Percentiles rank a stretch among this genome's conserved stretches.
Conservation (phyloP, 2,797 vertebrate species). For the Notolepis coatsorum region DNA sequence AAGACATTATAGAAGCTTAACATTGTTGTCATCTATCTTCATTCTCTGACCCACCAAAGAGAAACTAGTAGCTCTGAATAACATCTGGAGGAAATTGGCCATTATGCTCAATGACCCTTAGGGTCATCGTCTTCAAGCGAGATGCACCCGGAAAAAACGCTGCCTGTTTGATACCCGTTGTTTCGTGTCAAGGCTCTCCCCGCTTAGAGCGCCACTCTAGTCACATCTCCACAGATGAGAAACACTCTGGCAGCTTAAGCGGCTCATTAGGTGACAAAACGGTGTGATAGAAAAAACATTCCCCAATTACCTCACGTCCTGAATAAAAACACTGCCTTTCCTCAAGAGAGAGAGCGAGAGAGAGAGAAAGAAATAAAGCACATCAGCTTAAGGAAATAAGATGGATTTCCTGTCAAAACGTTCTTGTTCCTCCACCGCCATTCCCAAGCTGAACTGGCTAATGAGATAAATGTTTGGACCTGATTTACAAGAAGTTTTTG, state of each 20-base stretch:
- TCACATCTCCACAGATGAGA: not conserved
- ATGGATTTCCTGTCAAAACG: conserved; percentile 20
- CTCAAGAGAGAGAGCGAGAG: not conserved
- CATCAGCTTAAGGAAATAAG: conserved; percentile 20
- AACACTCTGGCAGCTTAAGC: not conserved
- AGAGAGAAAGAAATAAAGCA: not conserved
- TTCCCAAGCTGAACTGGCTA: conserved; percentile 22
- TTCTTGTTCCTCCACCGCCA: conserved; percentile 18
- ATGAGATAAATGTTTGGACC: conserved; percentile 30
- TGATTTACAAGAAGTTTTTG: conserved; percentile 11
- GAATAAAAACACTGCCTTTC: conserved; percentile 2
- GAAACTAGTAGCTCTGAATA: not conserved
- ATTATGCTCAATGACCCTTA: conserved; percentile 6
- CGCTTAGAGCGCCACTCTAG: not conserved
- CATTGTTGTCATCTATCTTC: conserved; percentile 8
- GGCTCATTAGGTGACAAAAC: conserved; percentile 23
- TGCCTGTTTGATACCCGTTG: not conserved
- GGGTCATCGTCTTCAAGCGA: not conserved
- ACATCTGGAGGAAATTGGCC: not conserved
- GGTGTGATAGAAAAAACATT: conserved; percentile 18
- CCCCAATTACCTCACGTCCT: conserved; percentile 10
- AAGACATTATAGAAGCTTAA: conserved; percentile 5
- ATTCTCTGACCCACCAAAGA: conserved; percentile 3
- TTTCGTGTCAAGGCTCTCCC: not conserved
- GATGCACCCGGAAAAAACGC: not conserved